A percentile compares a stretch with the other conserved stretches of the same genome.
phyloP scores from a whole-genome alignment of 2,113 vertebrate species.

The Leucosticte australis region DNA sequence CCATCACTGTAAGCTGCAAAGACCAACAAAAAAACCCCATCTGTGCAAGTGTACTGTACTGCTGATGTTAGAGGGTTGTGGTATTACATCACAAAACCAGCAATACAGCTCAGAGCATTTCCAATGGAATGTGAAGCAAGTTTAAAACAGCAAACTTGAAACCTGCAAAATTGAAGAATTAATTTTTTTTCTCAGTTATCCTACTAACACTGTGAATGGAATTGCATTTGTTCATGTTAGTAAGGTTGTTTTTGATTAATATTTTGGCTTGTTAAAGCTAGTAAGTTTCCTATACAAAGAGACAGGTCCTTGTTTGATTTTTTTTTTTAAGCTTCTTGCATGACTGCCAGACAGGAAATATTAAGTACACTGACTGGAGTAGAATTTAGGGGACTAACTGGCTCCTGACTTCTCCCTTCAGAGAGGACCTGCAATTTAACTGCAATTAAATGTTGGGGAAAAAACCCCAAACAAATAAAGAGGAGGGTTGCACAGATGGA shows the following conservation, averaged over 20 bases:
- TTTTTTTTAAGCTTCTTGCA: not conserved
- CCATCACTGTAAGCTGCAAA: not conserved
- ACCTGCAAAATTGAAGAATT: not conserved
- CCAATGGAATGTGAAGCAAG: not conserved
- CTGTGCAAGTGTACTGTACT: not conserved
- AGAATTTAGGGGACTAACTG: not conserved
- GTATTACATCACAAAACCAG: not conserved
- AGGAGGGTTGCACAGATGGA: rapidly evolving
- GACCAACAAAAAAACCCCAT: not conserved
- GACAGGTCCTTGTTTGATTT: not conserved
- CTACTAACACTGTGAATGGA: not conserved
- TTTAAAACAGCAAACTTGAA: not conserved
- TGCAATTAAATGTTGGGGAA: not conserved
- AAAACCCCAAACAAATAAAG: not conserved
- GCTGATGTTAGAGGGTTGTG: not conserved
- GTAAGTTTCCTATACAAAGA: not conserved
- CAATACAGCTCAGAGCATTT: not conserved
- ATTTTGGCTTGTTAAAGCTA: not conserved
- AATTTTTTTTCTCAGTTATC: not conserved
- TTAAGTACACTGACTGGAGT: not conserved
- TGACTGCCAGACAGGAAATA: not conserved
- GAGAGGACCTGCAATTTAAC: not conserved
- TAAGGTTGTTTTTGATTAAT: not conserved
- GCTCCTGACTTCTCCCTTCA: not conserved
- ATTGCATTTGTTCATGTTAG: not conserved